Conservation (phyloP, 35 echinoderm and acorn worm genomes). For the Eucidaris tribuloides region DNA sequence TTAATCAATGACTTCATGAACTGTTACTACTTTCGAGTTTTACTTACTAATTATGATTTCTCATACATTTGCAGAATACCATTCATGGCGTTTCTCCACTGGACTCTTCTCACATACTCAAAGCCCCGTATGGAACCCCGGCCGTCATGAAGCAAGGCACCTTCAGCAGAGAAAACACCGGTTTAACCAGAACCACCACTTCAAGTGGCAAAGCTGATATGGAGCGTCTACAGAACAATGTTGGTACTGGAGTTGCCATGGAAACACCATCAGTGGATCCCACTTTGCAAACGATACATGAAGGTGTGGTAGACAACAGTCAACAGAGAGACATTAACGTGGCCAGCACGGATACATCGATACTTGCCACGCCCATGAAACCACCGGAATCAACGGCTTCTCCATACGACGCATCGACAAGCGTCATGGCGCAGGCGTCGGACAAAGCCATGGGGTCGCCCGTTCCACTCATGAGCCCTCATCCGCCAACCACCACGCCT, state of each 20-base stretch:
- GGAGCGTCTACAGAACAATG: no score
- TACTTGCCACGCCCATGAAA: neutral
- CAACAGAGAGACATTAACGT: no score
- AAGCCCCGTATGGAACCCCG: slow-evolving; percentile 46
- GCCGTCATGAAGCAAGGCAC: slow-evolving; percentile 9
- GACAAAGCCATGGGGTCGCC: slow-evolving; percentile 24
- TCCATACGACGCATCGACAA: neutral
- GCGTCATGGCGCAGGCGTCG: slow-evolving; percentile 8
- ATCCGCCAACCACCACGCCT: neutral
- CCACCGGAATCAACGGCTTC: neutral
- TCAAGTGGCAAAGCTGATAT: no score
- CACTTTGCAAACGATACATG: no score
- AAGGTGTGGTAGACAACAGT: no score
- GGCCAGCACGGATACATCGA: no score
- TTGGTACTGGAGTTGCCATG: no score
- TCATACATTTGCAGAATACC: slow-evolving; percentile 39
- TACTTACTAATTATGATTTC: no score
- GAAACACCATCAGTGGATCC: no score
- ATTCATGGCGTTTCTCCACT: slow-evolving; percentile 13
- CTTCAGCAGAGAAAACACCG: slow-evolving; percentile 25
- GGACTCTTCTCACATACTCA: slow-evolving; percentile 23
- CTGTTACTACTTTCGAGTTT: no score
- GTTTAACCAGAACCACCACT: no score
- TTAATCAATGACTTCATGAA: no score
- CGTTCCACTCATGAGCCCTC: slow-evolving; percentile 1